phyloP scores from a whole-genome alignment of 2,888 invertebrate genomes.

The Metalampra italica region DNA sequence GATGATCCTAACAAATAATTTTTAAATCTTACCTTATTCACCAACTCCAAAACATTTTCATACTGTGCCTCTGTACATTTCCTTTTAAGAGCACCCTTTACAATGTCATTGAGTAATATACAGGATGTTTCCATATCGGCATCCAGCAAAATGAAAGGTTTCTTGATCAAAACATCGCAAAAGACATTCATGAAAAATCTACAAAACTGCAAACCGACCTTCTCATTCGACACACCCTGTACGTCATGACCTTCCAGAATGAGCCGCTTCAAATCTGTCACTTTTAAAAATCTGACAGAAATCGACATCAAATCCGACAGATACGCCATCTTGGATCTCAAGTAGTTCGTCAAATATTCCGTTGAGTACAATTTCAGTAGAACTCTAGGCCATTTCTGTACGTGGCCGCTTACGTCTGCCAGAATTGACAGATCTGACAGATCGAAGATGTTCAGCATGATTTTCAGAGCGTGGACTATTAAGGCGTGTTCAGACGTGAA shows the following conservation, averaged over 20 bases:
- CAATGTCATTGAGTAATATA: conserved; percentile 29
- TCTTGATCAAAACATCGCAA: conserved; percentile 22
- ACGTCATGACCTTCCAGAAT: conserved; percentile 20
- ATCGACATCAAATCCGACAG: conserved; percentile 31
- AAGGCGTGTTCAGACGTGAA: conserved; percentile 18
- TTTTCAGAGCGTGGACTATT: conserved; percentile 19
- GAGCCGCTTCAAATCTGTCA: conserved; percentile 21
- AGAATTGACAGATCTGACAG: conserved; percentile 6
- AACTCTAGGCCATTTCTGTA: conserved; percentile 5
- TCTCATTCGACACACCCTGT: conserved; percentile 17
- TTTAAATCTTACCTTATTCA: conserved; percentile 34
- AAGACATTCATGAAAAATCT: conserved; percentile 30
- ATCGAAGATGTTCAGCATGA: conserved; percentile 20
- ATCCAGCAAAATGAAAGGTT: conserved; percentile 26
- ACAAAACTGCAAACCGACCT: conserved; percentile 24
- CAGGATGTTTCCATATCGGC: conserved; percentile 18
- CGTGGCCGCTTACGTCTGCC: conserved; percentile 1
- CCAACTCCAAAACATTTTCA: conserved; percentile 26
- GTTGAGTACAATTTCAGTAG: conserved; percentile 3
- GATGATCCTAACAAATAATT: no score
- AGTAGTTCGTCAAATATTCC: not conserved
- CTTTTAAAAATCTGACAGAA: conserved; percentile 24
- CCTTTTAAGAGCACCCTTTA: conserved; percentile 28
- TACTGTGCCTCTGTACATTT: conserved; percentile 22
- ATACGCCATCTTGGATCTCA: conserved; percentile 20